These are phyloP conservation scores for Scaptodrosophila lebanonensis DNA, from an alignment of 1,140 invertebrate species.

Conservation along the genomic window DNA sequence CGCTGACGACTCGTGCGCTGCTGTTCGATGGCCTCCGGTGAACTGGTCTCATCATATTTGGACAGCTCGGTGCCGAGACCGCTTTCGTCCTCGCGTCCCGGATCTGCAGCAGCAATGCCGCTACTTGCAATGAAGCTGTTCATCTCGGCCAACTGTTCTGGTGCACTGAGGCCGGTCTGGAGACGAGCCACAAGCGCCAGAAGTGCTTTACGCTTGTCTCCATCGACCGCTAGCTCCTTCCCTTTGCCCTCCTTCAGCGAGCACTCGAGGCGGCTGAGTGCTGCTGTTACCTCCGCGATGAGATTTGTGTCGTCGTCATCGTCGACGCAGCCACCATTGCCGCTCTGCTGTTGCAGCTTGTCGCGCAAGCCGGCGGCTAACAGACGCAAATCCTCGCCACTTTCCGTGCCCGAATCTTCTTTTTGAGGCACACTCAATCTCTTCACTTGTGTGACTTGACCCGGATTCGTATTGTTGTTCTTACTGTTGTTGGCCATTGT, in stretches of 20 bases:
- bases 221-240: constrained; percentile 78
- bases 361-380: constrained; percentile 72
- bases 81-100: background rate
- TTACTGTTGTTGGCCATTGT: constrained; percentile 1
- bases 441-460: constrained; percentile 29
- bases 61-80: constrained; percentile 2
- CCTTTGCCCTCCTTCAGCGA: constrained; percentile 82
- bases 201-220: constrained; percentile 81
- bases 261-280: constrained; percentile 84
- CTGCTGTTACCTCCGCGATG: constrained; percentile 87
- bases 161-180: constrained; percentile 82
- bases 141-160: constrained; percentile 77
- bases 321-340: constrained; percentile 41
- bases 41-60: constrained; percentile 22
- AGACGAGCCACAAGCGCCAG: constrained; percentile 86
- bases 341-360: constrained; percentile 58
- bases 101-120: background rate
- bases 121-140: background rate
- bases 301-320: constrained; percentile 77
- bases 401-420: constrained; percentile 84
- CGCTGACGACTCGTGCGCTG: constrained; percentile 65
- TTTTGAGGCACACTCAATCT: constrained; percentile 67
- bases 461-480: background rate
- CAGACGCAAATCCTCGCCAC: constrained; percentile 81
- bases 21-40: constrained; percentile 32